Percentiles rank a stretch among this genome's conserved stretches.
These are phyloP conservation scores for Luidia sarsii DNA, from an alignment of 53 echinoderm and acorn worm genomes.

Conservation along the genomic window DNA sequence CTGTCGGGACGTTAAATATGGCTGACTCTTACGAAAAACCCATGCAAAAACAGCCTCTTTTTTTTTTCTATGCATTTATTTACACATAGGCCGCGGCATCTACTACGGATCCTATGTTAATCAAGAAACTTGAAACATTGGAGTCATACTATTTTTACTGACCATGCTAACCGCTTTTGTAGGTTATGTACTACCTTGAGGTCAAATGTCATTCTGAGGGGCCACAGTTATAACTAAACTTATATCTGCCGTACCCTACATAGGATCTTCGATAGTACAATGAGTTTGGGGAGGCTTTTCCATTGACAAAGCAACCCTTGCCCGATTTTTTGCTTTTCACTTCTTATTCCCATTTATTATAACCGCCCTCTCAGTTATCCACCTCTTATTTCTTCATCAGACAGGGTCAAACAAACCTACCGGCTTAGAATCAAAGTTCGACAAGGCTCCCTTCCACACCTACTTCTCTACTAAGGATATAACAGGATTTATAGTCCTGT, in stretches of 20 bases:
- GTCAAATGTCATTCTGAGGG: slow-evolving; percentile 85
- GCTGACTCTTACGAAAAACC: slow-evolving; percentile 70
- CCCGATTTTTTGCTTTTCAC: slow-evolving; percentile 77
- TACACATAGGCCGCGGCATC: slow-evolving; percentile 73
- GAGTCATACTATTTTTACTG: slow-evolving; percentile 61
- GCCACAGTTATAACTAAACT: slow-evolving; percentile 80
- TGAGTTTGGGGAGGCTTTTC: slow-evolving; percentile 82
- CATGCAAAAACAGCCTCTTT: slow-evolving; percentile 74
- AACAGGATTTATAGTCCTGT: slow-evolving; percentile 55
- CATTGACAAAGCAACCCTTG: slow-evolving; percentile 70
- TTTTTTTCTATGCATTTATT: slow-evolving; percentile 71
- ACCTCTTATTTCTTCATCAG: slow-evolving; percentile 66
- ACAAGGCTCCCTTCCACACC: slow-evolving; percentile 69
- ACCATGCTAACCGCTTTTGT: slow-evolving; percentile 73
- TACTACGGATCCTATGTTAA: slow-evolving; percentile 76
- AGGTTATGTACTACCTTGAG: slow-evolving; percentile 76
- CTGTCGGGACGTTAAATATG: slow-evolving; percentile 82
- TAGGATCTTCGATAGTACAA: slow-evolving; percentile 62
- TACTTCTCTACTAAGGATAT: slow-evolving; percentile 74
- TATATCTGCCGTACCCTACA: slow-evolving; percentile 65
- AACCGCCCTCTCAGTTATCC: slow-evolving; percentile 53
- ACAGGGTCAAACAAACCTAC: slow-evolving; percentile 76
- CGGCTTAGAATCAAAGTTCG: slow-evolving; percentile 60
- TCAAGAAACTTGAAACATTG: slow-evolving; percentile 67
- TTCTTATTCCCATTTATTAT: slow-evolving; percentile 76